Base-by-base conservation (phyloP, 2,113 vertebrate species). In the Lophura nycthemera region DNA sequence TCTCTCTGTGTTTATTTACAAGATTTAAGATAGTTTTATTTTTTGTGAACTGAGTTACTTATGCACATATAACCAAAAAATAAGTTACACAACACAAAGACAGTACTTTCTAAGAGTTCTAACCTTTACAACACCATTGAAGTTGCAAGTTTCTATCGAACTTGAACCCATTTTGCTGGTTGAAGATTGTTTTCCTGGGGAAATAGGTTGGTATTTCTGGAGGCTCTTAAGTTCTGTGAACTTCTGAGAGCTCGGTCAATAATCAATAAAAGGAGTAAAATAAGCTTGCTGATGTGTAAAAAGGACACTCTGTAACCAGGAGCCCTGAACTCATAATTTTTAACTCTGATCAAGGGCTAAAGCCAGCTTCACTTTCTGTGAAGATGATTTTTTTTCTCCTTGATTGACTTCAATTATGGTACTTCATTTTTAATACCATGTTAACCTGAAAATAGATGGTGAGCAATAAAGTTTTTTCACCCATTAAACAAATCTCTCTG, bases 371-470 rank as follows among this genome's bases (percentile, higher is more conserved):
- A 63, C 15, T 22, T 10, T 14, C 91, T 34, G 36, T 8, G 10
- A 78, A 86, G 67, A 89, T 61, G 10, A 80, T 83, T 94, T 89
- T 59, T 65, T 91, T 96, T 97, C 89, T 92, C 84, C 81, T 92
- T 97, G 87, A 95, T 93, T 93, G 96, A 93, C 92, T 96, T 95
- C 94, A 93, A 97, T 97, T 97, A 97, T 2, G 10, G n/a, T 24
- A 88, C 66, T 93, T 95, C 64, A 76, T 77, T 95, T 93, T 93
- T 67, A 74, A 82, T 38, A 66, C 63, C 88, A 92, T 91, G 83
- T 63, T 65, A 89, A 96, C 79, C 79, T 92, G 88, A 88, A 85
- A 86, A 91, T 92, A 95, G 86, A 91, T 90, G 95, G 93, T 88
- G 94, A 97, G 94, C 60, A 91, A 42, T 64, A 83, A 92, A 92